Evolutionary conservation across 1,140 invertebrate genomes (phyloP).

Genomic region (Meloidogyne chitwoodi): DNA sequence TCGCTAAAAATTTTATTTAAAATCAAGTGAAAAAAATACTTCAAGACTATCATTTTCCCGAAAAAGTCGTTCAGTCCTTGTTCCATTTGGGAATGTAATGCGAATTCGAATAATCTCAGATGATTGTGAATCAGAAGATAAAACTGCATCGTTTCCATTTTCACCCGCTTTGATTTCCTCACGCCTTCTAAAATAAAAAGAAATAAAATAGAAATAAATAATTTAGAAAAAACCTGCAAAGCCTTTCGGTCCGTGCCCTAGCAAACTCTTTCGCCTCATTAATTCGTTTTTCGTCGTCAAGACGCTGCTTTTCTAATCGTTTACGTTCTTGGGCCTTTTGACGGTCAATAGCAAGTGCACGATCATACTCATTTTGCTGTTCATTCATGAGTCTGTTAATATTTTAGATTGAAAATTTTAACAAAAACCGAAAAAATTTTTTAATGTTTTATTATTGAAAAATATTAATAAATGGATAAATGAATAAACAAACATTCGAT

Average conservation of each 20-base stretch:
- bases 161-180: not conserved
- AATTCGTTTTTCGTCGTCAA: not conserved
- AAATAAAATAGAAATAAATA: not conserved
- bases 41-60: slow-evolving; percentile 12
- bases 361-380: slow-evolving; percentile 6
- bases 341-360: slow-evolving; percentile 8
- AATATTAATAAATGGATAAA: not conserved
- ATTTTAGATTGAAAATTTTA: too few relatives aligned
- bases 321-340: slow-evolving; percentile 9
- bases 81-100: not conserved
- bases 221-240: not conserved
- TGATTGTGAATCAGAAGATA: not conserved
- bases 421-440: too few relatives aligned
- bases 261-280: not conserved
- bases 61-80: not conserved
- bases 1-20: not conserved
- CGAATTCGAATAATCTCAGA: not conserved
- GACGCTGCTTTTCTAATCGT: not conserved
- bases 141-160: not conserved
- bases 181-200: not conserved
- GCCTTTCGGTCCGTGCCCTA: not conserved
- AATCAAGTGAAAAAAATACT: not conserved
- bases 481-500: not conserved
- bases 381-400: slow-evolving; percentile 1
- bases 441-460: too few relatives aligned